phyloP scores from a whole-genome alignment of 2,888 invertebrate genomes.

The Galeruca laticollis region DNA sequence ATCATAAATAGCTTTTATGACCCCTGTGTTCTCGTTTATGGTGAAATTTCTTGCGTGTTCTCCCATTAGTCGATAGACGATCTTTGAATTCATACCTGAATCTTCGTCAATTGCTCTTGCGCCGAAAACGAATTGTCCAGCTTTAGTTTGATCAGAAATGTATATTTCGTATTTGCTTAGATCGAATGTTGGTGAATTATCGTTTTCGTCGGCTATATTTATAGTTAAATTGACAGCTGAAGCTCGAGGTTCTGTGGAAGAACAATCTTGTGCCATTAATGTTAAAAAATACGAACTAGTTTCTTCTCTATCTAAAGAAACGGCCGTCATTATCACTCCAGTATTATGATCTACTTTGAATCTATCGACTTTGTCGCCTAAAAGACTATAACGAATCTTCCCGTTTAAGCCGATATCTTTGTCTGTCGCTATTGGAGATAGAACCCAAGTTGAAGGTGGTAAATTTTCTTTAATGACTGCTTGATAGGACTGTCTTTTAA shows the following conservation, averaged over 20 bases:
- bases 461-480: conserved; percentile 86
- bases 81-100: conserved; percentile 83
- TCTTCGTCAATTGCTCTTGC: conserved; percentile 89
- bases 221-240: conserved; percentile 88
- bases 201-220: conserved; percentile 84
- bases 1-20: conserved; percentile 83
- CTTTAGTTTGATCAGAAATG: conserved; percentile 83
- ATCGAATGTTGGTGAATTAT: conserved; percentile 85
- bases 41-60: conserved; percentile 82
- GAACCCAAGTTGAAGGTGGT: conserved; percentile 81
- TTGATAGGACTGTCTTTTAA: conserved; percentile 84
- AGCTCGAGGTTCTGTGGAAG: conserved; percentile 85
- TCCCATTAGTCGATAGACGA: conserved; percentile 83
- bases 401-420: conserved; percentile 88
- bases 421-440: conserved; percentile 84
- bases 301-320: conserved; percentile 83
- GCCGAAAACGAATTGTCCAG: conserved; percentile 91
- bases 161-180: conserved; percentile 82
- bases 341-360: conserved; percentile 84
- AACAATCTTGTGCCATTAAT: conserved; percentile 89
- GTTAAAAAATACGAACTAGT: conserved; percentile 82
- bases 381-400: conserved; percentile 85
- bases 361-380: conserved; percentile 83
- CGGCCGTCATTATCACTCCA: conserved; percentile 82
- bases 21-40: conserved; percentile 86